These are phyloP conservation scores for Chloroceryle aenea DNA, from an alignment of 2,113 vertebrate genomes.

Conservation along the genomic window DNA sequence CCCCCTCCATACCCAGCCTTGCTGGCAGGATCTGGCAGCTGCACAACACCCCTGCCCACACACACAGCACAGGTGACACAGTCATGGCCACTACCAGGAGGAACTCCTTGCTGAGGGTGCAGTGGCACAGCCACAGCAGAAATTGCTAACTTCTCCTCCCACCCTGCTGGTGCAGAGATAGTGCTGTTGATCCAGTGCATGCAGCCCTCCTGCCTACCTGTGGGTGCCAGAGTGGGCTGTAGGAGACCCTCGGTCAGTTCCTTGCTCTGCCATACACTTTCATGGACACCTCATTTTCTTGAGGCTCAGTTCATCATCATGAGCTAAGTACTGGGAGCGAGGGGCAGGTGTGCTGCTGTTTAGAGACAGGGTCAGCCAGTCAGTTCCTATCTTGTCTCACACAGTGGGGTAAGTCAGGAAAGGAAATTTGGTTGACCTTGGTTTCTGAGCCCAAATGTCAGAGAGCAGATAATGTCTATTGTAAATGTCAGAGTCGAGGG, in stretches of 20 bases:
- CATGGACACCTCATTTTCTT: accelerated
- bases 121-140: neutral
- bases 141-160: accelerated
- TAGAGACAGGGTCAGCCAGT: neutral
- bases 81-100: accelerated
- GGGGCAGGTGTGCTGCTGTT: neutral
- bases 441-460: conserved; percentile 41
- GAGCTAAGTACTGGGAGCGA: neutral
- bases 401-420: neutral
- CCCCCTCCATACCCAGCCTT: neutral
- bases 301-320: neutral
- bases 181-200: accelerated
- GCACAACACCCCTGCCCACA: accelerated
- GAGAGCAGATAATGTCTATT: neutral
- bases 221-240: neutral
- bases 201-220: neutral
- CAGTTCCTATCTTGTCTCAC: neutral
- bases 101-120: neutral
- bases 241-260: neutral
- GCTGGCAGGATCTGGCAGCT: neutral
- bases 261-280: neutral
- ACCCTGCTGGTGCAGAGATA: neutral
- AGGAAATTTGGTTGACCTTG: neutral
- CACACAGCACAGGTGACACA: neutral
- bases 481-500: conserved; percentile 34